Base-by-base conservation (phyloP, 2,113 vertebrate species). In the Zosterops japonicus region DNA sequence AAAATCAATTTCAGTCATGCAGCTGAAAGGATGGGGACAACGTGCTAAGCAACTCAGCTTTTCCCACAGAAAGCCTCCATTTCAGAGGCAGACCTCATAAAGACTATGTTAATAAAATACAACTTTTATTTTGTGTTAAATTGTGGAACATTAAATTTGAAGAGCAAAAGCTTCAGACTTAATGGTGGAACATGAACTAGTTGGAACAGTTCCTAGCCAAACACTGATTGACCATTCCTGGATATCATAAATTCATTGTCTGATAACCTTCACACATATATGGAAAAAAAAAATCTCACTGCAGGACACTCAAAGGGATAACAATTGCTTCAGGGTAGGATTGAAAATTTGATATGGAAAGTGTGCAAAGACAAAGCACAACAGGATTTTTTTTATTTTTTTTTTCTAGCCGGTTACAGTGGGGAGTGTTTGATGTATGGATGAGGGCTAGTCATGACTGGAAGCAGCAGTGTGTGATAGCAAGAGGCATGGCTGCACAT, bases 61-160 rank as follows among this genome's bases (percentile, higher is more conserved):
- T 81, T 64, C 53, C 22, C 70, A 68, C 36, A 68, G 69, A 67
- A 46, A 28, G 55, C 29, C 77, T 47, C 44, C 67, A 49, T 74
- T 91, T 70, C 44, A 79, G 64, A 89, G 36, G 56, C 63, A 93
- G 53, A 64, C 29, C 41, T 87, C 71, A 70, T 86, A 81, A 85
- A 83, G n/a, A 71, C 19, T n/a, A 35, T 44, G 36, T 65, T 89
- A 65, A 71, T 74, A 89, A 89, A 92, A 74, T 22, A 24, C 24
- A 44, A 11, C 17, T 53, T 92, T 89, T 90, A 76, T 89, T 87
- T 93, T 63, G 21, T 83, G 57, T 76, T 83, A 86, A 77, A 76
- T 24, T 74, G 44, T 70, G 39, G 28, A 79, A 35, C 39, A 50
- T 69, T 83, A 95, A 86, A 91, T 72, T 81, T 95, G 81, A 84